These are phyloP conservation scores for Elaphurus davidianus DNA, from an alignment of 2,113 vertebrate species.

Conservation along the genomic window DNA sequence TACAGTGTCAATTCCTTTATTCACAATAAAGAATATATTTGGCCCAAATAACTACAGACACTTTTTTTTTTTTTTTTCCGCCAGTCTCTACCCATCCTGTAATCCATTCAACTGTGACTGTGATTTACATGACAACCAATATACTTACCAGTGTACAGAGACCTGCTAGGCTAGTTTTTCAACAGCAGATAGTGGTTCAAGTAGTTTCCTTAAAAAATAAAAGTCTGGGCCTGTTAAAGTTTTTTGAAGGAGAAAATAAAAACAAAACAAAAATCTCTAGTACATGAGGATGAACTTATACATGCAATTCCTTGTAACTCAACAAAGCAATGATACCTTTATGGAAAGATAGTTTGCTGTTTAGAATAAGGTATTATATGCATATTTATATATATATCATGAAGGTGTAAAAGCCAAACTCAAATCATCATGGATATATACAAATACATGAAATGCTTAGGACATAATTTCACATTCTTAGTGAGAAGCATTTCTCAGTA, in stretches of 20 bases:
- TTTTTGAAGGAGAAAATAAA: not conserved
- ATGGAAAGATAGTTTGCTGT: not conserved
- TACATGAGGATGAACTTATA: not conserved
- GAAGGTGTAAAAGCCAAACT: not conserved
- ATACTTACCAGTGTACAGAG: not conserved
- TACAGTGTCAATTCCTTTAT: not conserved
- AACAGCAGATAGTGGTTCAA: not conserved
- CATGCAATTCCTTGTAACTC: not conserved
- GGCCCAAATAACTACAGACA: not conserved
- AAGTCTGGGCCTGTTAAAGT: not conserved
- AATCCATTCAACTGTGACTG: not conserved
- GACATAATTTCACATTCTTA: not conserved
- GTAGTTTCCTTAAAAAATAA: not conserved
- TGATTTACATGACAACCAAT: not conserved
- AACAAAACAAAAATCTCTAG: not conserved
- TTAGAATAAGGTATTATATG: not conserved
- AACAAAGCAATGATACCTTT: not conserved
- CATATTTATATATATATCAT: not conserved
- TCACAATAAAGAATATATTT: not conserved
- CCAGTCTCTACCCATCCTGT: not conserved
- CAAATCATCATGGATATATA: not conserved
- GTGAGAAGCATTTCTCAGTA: not conserved
- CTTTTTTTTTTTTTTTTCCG: not conserved
- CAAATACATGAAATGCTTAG: not conserved
- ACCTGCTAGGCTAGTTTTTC: not conserved